Percentiles rank a stretch among this genome's conserved stretches.
Evolutionary conservation across 37 sponge, comb jelly and placozoan genomes (phyloP).

Genomic region (Agelas oroides): DNA sequence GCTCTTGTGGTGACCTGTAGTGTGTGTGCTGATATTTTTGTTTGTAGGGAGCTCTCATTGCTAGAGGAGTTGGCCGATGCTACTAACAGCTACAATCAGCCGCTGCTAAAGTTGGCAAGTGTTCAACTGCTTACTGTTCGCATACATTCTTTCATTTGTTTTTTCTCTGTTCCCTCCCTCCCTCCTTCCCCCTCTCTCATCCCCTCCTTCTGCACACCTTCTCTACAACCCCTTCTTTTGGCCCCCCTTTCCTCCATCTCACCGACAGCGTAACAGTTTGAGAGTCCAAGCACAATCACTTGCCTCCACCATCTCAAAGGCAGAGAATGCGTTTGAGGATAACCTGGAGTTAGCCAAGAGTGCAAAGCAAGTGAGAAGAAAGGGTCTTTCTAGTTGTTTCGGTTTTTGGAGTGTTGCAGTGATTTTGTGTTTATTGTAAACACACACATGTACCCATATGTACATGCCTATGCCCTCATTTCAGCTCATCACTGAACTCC

Average conservation of each 20-base stretch:
- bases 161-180: neutral
- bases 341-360: neutral
- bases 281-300: neutral
- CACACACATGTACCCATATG: too few species aligned
- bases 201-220: neutral
- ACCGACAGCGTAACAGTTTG: neutral
- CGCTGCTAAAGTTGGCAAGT: neutral
- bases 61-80: constrained; percentile 8
- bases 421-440: too few species aligned
- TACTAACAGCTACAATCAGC: neutral
- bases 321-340: neutral
- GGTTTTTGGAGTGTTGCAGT: too few species aligned
- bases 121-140: too few species aligned
- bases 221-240: too few species aligned
- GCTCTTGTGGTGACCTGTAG: too few species aligned
- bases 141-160: neutral
- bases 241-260: neutral
- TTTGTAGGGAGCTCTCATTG: constrained; percentile 6
- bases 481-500: too few species aligned
- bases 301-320: neutral
- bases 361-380: neutral
- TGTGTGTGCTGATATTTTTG: too few species aligned
- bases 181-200: too few species aligned
- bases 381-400: too few species aligned
- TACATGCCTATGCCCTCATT: too few species aligned